These are phyloP conservation scores for Anabas testudineus DNA, from an alignment of 2,797 vertebrate genomes.

Conservation along the genomic window DNA sequence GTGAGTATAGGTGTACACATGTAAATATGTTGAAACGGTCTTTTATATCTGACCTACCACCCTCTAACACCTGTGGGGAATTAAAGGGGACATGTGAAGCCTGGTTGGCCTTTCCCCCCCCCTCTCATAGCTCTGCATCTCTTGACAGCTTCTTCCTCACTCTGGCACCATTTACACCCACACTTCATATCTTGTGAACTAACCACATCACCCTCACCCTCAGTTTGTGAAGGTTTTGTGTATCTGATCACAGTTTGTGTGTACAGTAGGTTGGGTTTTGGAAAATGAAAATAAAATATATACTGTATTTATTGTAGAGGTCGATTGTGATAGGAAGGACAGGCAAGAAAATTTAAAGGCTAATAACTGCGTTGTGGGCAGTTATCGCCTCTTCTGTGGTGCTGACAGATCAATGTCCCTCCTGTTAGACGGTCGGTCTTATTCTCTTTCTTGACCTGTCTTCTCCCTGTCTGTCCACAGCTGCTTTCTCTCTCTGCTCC, in stretches of 20 bases:
- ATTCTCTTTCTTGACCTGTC: background rate
- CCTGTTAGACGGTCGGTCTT: background rate
- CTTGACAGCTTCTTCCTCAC: background rate
- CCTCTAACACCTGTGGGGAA: background rate
- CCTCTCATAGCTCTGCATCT: background rate
- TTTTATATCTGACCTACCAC: background rate
- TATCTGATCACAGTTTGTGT: too few species aligned
- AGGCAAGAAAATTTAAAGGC: too few species aligned
- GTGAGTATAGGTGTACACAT: background rate
- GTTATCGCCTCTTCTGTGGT: conserved; percentile 12
- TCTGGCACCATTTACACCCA: background rate
- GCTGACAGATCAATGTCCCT: background rate
- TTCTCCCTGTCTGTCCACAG: conserved; percentile 76
- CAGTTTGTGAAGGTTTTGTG: background rate
- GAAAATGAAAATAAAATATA: too few species aligned
- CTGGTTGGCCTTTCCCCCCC: too few species aligned
- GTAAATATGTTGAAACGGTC: background rate
- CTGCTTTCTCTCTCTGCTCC: conserved; percentile 97
- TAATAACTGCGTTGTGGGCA: background rate
- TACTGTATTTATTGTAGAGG: too few species aligned
- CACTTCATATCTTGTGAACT: background rate
- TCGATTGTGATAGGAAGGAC: too few species aligned
- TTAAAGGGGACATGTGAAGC: background rate
- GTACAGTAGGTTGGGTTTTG: background rate
- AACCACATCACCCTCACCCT: conserved; percentile 4